These are phyloP conservation scores for Achatina immaculata DNA, from an alignment of 1,140 invertebrate genomes.

Conservation along the genomic window DNA sequence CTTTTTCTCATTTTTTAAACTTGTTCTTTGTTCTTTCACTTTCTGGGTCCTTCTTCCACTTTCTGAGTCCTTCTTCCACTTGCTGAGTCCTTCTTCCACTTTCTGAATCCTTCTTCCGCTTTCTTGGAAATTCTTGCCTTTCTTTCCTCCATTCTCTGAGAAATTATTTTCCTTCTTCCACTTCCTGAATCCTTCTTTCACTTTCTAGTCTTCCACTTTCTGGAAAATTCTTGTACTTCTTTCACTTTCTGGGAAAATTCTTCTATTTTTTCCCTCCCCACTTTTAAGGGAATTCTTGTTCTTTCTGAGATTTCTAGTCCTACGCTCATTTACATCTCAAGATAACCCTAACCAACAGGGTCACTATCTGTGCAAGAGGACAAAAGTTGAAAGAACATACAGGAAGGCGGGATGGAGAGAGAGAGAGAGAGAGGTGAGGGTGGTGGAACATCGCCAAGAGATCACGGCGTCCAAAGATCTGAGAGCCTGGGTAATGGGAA, in stretches of 20 bases:
- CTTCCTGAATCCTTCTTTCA: background rate
- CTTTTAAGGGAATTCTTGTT: too few species aligned
- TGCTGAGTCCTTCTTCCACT: background rate
- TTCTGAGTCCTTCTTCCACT: background rate
- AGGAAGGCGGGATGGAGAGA: conserved; percentile 24
- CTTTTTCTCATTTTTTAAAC: too few species aligned
- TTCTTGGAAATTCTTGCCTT: background rate
- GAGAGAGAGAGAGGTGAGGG: conserved; percentile 32
- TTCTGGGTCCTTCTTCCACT: too few species aligned
- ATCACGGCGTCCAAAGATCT: too few species aligned
- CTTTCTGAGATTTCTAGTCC: too few species aligned
- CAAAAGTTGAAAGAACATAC: background rate
- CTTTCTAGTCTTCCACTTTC: background rate
- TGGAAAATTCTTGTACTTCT: background rate
- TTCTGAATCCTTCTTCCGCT: background rate
- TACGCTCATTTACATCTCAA: too few species aligned
- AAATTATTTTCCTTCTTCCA: background rate
- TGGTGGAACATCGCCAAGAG: background rate
- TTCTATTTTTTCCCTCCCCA: too few species aligned
- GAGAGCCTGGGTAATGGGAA: too few species aligned
- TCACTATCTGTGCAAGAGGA: too few species aligned
- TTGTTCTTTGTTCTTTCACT: too few species aligned
- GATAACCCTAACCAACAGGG: too few species aligned
- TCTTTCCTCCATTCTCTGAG: background rate
- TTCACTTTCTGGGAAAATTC: background rate